These are phyloP conservation scores for Hapalemur alaotrensis DNA, from an alignment of 2,797 vertebrate genomes.

Conservation along the genomic window DNA sequence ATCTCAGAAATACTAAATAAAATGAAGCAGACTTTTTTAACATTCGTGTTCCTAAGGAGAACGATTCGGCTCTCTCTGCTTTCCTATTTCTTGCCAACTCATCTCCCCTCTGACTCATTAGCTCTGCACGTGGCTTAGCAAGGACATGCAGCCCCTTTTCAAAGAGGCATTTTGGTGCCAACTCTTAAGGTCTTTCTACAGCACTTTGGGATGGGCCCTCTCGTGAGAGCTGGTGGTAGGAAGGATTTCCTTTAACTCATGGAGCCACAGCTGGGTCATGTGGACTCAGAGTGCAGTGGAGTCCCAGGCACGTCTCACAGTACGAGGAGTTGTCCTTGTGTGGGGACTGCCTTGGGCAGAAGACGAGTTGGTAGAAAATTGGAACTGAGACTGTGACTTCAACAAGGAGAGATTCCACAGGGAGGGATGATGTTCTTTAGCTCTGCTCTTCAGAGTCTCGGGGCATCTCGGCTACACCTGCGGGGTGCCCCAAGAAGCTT, in stretches of 20 bases:
- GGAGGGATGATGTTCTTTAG: background rate
- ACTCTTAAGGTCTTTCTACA: background rate
- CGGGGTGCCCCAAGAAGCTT: background rate
- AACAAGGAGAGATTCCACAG: no score
- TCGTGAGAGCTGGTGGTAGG: background rate
- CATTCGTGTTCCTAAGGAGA: background rate
- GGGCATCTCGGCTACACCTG: background rate
- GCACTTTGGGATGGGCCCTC: background rate
- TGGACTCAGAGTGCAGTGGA: rapidly evolving
- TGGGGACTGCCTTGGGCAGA: no score
- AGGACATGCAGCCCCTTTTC: background rate
- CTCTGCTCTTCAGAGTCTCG: background rate
- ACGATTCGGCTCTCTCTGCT: background rate
- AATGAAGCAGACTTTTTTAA: background rate
- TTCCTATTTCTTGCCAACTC: background rate
- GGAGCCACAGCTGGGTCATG: rapidly evolving
- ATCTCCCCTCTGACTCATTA: background rate
- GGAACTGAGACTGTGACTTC: background rate
- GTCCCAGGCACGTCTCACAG: rapidly evolving
- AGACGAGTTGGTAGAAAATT: background rate
- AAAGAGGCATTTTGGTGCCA: background rate
- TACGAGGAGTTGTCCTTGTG: no score
- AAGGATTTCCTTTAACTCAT: background rate
- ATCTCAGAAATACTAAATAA: background rate
- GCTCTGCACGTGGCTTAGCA: background rate